Conservation (phyloP, 2,113 vertebrate species). For the Colinus virginianus region DNA sequence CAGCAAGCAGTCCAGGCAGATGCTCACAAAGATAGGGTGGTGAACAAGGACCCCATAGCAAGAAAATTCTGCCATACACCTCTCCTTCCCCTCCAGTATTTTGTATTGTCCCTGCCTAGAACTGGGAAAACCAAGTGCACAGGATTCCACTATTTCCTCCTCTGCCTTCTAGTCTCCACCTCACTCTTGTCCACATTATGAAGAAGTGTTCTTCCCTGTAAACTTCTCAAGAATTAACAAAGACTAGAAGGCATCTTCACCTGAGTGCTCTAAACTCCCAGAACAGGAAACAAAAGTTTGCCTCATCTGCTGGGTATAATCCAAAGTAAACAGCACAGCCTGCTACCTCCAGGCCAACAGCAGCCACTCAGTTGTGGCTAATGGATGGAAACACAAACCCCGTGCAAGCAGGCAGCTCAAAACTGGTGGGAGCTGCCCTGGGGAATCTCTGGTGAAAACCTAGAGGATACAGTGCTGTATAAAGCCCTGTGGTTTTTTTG, state of each 20-base stretch:
- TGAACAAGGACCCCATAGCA: not conserved
- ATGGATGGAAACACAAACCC: not conserved
- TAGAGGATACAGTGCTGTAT: not conserved
- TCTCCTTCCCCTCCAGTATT: not conserved
- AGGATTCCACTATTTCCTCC: not conserved
- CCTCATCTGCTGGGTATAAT: not conserved
- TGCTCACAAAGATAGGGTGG: not conserved
- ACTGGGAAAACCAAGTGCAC: not conserved
- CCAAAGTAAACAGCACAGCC: not conserved
- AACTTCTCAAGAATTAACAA: not conserved
- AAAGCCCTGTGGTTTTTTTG: not conserved
- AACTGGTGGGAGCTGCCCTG: not conserved
- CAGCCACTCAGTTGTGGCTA: not conserved
- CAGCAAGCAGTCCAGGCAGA: not conserved
- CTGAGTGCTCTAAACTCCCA: not conserved
- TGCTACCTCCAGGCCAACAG: not conserved
- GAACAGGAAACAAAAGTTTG: not conserved
- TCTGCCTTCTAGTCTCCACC: not conserved
- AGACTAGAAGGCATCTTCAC: not conserved
- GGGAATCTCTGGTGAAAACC: not conserved
- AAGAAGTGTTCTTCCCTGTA: not conserved
- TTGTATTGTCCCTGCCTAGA: not conserved
- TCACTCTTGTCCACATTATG: not conserved
- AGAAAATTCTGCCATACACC: not conserved
- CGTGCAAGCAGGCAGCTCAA: not conserved